Conservation (phyloP, 2,888 invertebrate genomes). For the Amphipyra berbera region DNA sequence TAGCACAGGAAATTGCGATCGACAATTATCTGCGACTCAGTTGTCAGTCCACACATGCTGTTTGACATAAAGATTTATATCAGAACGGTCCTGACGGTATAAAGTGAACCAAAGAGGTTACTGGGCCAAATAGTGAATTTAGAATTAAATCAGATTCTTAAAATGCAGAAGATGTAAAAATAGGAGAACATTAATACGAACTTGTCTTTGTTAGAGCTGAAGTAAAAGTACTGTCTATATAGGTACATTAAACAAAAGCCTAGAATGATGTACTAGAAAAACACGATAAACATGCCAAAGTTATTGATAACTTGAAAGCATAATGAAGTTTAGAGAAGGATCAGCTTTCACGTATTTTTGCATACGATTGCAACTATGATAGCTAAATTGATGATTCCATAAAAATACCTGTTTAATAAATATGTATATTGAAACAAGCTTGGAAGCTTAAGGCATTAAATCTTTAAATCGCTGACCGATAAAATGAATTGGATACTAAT, state of each 20-base stretch:
- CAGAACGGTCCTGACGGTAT: conserved; percentile 60
- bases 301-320: conserved; percentile 25
- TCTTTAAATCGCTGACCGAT: conserved; percentile 69
- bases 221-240: conserved; percentile 3
- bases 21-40: conserved; percentile 77
- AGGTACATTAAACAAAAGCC: not conserved
- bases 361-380: conserved; percentile 33
- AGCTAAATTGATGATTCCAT: conserved; percentile 17
- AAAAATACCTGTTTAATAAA: conserved; percentile 32
- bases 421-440: conserved; percentile 29
- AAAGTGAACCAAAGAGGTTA: conserved; percentile 63
- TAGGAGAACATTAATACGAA: conserved; percentile 16
- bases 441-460: conserved; percentile 22
- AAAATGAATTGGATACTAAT: conserved; percentile 65
- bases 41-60: conserved; percentile 69
- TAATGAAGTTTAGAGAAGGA: conserved; percentile 25
- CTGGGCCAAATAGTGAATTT: conserved; percentile 62
- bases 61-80: conserved; percentile 74
- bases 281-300: conserved; percentile 4
- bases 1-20: conserved; percentile 85
- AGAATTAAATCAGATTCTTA: conserved; percentile 59
- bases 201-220: not conserved
- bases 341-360: conserved; percentile 33
- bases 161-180: conserved; percentile 47
- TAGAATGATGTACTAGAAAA: conserved; percentile 10